A percentile compares a stretch with the other conserved stretches of the same genome.
phyloP scores from a whole-genome alignment of 2,113 vertebrate species.

The Archilochus colubris region DNA sequence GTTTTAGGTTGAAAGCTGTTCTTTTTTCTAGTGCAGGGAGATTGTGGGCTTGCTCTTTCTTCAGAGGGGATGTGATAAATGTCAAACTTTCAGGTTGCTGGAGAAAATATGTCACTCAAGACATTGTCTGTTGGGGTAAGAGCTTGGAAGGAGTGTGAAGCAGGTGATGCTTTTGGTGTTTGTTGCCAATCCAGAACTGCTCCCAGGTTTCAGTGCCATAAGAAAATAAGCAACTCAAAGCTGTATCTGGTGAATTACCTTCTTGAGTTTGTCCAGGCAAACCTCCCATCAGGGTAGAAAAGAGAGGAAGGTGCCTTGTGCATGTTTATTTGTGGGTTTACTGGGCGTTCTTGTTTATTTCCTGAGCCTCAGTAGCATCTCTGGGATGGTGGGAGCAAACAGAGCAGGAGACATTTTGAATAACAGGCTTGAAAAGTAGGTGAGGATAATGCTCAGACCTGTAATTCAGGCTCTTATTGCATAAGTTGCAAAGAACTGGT shows the following conservation, averaged over 20 bases:
- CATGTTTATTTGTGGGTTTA: neutral
- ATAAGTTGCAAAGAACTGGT: neutral
- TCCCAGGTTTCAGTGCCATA: rapidly evolving
- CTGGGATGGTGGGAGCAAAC: neutral
- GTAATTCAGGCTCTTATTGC: neutral
- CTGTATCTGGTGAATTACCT: neutral
- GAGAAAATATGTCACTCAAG: neutral
- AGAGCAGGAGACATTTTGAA: neutral
- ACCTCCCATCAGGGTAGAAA: neutral
- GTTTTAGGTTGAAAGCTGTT: neutral
- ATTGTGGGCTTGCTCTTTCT: neutral
- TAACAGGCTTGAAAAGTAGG: neutral
- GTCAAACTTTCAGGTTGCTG: neutral
- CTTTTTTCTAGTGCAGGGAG: neutral
- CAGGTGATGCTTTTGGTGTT: neutral
- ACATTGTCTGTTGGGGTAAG: neutral
- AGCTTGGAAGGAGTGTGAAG: neutral
- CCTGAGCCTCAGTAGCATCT: neutral
- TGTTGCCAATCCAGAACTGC: neutral
- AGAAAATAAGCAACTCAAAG: neutral
- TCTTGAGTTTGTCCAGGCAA: neutral
- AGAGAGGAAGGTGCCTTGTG: neutral
- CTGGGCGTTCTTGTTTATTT: neutral
- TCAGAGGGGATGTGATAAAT: neutral
- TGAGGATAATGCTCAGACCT: neutral